phyloP scores from a whole-genome alignment of 2,113 vertebrate genomes.

The Bettongia penicillata region DNA sequence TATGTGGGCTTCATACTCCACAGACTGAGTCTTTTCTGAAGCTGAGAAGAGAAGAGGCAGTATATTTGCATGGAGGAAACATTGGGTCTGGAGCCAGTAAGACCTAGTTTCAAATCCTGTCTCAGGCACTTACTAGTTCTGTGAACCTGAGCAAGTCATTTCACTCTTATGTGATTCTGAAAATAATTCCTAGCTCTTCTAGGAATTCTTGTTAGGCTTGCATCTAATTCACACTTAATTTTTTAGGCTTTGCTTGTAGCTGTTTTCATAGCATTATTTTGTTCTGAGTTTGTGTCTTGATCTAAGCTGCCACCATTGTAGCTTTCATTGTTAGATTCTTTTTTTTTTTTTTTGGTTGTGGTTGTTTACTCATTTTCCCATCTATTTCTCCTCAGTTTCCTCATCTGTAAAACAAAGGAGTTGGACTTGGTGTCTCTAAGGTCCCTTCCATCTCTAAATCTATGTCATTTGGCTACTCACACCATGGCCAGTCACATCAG shows the following conservation, averaged over 20 bases:
- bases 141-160: neutral
- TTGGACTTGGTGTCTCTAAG: neutral
- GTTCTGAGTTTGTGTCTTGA: too few species aligned
- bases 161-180: neutral
- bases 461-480: conserved; percentile 76
- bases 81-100: neutral
- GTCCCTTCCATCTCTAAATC: neutral
- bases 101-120: neutral
- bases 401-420: neutral
- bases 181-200: too few species aligned
- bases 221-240: too few species aligned
- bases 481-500: conserved; percentile 83
- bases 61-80: neutral
- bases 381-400: neutral
- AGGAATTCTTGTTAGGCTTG: too few species aligned
- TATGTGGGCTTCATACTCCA: neutral
- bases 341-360: too few species aligned
- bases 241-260: too few species aligned
- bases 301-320: too few species aligned
- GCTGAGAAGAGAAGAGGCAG: neutral
- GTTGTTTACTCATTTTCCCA: too few species aligned
- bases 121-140: neutral
- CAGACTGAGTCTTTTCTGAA: neutral
- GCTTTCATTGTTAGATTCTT: too few species aligned
- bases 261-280: too few species aligned